phyloP scores from a whole-genome alignment of 2,797 vertebrate genomes.

The Diplodus puntazzo region DNA sequence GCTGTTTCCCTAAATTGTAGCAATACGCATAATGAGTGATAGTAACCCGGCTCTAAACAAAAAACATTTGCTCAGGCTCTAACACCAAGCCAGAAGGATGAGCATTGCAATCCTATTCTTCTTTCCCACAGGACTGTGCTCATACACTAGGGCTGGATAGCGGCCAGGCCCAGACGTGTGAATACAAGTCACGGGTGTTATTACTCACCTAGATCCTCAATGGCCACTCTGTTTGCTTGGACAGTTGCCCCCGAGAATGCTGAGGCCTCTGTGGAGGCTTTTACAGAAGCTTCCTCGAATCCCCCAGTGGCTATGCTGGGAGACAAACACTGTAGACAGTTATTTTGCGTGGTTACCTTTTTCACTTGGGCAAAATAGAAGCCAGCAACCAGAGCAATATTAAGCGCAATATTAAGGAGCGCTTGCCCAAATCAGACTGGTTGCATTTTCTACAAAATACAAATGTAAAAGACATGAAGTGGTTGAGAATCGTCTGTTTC shows the following conservation, averaged over 20 bases:
- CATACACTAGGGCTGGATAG: constrained; percentile 39
- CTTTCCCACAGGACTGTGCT: constrained; percentile 52
- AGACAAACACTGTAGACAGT: constrained; percentile 8
- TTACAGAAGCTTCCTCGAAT: constrained; percentile 38
- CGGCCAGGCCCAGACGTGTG: constrained; percentile 59
- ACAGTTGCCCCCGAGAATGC: constrained; percentile 55
- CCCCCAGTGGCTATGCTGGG: constrained; percentile 20
- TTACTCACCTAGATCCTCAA: constrained; percentile 75
- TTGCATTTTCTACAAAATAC: background rate
- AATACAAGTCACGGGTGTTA: constrained; percentile 67
- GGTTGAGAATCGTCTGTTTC: background rate
- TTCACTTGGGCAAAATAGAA: background rate
- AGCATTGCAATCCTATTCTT: constrained; percentile 45
- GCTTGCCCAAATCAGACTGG: background rate
- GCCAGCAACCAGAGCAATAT: background rate
- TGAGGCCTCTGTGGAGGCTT: constrained; percentile 36
- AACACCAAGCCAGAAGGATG: constrained; percentile 30
- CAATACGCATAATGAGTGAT: constrained; percentile 35
- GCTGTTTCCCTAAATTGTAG: constrained; percentile 16
- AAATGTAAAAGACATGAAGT: background rate
- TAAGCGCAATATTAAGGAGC: background rate
- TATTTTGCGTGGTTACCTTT: constrained; percentile 7
- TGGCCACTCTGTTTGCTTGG: constrained; percentile 58
- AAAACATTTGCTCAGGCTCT: constrained; percentile 37
- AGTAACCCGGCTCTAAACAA: constrained; percentile 36